Base-by-base conservation (phyloP, 2,888 invertebrate species). In the Agrochola lychnidis region DNA sequence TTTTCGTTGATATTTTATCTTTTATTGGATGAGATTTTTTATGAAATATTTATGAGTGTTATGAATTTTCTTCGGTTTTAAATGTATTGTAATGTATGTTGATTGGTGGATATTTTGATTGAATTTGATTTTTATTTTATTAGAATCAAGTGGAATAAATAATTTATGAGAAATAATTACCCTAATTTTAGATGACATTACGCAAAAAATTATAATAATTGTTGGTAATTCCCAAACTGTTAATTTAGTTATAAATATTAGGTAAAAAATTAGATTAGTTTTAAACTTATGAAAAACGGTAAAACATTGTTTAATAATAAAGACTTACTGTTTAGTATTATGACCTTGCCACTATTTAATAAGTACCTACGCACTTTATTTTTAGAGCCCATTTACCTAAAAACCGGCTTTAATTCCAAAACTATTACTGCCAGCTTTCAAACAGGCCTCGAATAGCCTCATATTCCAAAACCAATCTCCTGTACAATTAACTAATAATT, bases 1-100 rank as follows among this genome's bases (percentile, higher is more conserved):
- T 86, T 82, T 73, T 74, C 68, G 76, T 76, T 73, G 76, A 80
- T 81, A 76, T 73, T 75, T 79, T 63, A 68, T 78, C 61, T 74
- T 77, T 57, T 73, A 76, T 76, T 45, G 63, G 36, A 80, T 30
- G 48, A 79, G 84, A 70, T 72, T 76, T 75, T 6, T 40, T 61
- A 83, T 72, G 45, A 72, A 72, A 75, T 70, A 73, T 79, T 72
- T 51, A 66, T 70, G 56, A 59, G 42, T 61, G 42, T 70, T 62
- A 66, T 64, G 68, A 9, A 51, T 30, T n/a, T 57, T 59, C 40
- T 56, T 70, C 22, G 36, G 14, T 53, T 48, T 51, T n/a, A 25
- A 56, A 70, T 70, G 14, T 64, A 68, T 68, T 73, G 42, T 63
- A 48, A 68, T 73, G 16, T 70, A 70, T 64, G 63, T 10, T 59